Conservation (phyloP, 1,140 invertebrate genomes). For the Camponotus pennsylvanicus region DNA sequence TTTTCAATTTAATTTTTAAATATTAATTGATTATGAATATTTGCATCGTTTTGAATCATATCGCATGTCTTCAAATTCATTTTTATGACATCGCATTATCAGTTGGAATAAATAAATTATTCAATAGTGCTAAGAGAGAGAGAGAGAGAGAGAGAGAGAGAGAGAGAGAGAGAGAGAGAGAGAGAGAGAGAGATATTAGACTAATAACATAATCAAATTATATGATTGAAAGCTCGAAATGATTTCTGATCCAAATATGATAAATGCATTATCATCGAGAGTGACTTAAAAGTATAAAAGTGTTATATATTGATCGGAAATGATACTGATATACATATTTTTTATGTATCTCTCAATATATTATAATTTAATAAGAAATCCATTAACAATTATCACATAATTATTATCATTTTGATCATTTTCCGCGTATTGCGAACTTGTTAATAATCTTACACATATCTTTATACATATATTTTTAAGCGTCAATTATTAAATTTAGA, state of each 20-base stretch:
- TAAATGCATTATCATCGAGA: background rate
- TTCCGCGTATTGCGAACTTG: background rate
- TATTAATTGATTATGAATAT: background rate
- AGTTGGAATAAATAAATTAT: background rate
- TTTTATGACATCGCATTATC: background rate
- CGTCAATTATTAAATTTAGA: no score
- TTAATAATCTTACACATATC: slow-evolving; percentile 2
- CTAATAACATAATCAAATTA: background rate
- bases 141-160: no score
- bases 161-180: no score
- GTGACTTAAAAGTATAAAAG: background rate
- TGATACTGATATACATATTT: background rate
- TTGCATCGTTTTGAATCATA: background rate
- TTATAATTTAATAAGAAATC: slow-evolving; percentile 12
- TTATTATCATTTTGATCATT: slow-evolving; percentile 20
- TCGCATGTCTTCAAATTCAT: background rate
- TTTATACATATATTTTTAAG: no score
- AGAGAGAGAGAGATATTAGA: background rate
- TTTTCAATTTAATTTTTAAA: background rate
- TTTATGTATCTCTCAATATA: background rate
- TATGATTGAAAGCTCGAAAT: background rate
- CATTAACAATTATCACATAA: background rate
- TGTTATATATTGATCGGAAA: background rate
- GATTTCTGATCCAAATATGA: background rate
- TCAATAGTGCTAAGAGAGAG: no score